phyloP scores from a whole-genome alignment of 1,140 invertebrate genomes.

The Phenacoccus solenopsis region DNA sequence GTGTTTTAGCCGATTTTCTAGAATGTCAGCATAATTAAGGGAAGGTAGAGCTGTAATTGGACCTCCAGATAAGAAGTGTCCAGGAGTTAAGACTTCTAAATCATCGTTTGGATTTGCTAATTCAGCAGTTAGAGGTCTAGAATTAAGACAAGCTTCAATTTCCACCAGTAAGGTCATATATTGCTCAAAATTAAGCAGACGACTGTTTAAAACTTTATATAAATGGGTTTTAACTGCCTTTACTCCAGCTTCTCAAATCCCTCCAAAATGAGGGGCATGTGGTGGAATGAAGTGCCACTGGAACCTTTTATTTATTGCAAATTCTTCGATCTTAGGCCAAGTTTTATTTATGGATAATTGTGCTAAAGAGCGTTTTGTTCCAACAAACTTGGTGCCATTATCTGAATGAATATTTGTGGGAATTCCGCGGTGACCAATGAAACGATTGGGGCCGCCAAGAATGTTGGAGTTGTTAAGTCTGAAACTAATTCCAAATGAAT shows the following conservation, averaged over 20 bases:
- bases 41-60: not conserved
- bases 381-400: slow-evolving; percentile 32
- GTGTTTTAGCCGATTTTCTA: no score
- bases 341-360: not conserved
- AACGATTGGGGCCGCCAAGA: slow-evolving; percentile 29
- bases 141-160: slow-evolving; percentile 31
- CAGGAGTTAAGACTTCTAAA: not conserved
- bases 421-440: slow-evolving; percentile 28
- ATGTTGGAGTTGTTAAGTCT: slow-evolving; percentile 28
- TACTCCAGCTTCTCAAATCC: slow-evolving; percentile 30
- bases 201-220: slow-evolving; percentile 22
- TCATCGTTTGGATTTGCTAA: slow-evolving; percentile 27
- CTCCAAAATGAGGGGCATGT: slow-evolving; percentile 28
- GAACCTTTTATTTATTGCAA: not conserved
- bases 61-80: not conserved
- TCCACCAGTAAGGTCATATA: slow-evolving; percentile 27
- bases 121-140: slow-evolving; percentile 24
- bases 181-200: slow-evolving; percentile 28
- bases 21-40: not conserved
- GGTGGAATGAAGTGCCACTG: slow-evolving; percentile 31
- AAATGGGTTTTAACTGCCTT: slow-evolving; percentile 30
- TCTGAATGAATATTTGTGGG: slow-evolving; percentile 30
- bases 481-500: slow-evolving; percentile 32
- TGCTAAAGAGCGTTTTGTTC: slow-evolving; percentile 27
- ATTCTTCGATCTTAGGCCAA: no score